These are phyloP conservation scores for Eupsittula cactorum DNA, from an alignment of 2,113 vertebrate genomes.

Conservation along the genomic window DNA sequence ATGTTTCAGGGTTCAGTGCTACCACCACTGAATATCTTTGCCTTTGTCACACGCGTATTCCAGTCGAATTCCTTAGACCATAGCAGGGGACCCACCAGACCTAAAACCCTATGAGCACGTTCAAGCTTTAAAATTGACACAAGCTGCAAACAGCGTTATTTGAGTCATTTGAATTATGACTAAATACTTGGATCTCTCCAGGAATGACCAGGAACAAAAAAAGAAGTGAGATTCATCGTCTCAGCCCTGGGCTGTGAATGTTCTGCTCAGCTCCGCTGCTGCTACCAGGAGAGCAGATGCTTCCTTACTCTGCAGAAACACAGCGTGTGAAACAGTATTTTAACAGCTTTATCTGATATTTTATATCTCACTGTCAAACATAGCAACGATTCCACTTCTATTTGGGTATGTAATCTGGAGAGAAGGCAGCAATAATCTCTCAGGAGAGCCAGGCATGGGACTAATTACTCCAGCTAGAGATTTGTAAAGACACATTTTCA, in stretches of 20 bases:
- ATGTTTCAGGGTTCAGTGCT: neutral
- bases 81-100: neutral
- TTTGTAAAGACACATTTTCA: slow-evolving; percentile 66
- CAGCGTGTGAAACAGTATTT: slow-evolving; percentile 54
- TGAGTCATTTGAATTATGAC: neutral
- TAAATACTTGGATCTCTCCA: neutral
- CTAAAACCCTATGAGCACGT: neutral
- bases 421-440: slow-evolving; percentile 69
- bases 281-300: slow-evolving; percentile 44
- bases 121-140: neutral
- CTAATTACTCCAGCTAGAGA: slow-evolving; percentile 71
- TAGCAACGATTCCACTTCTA: slow-evolving; percentile 65
- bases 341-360: slow-evolving; percentile 72
- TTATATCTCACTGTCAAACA: slow-evolving; percentile 69
- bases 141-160: neutral
- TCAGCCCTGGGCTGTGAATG: slow-evolving; percentile 49
- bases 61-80: neutral
- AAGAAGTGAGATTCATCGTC: slow-evolving; percentile 30
- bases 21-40: neutral
- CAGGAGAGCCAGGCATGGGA: slow-evolving; percentile 64
- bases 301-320: slow-evolving; percentile 38
- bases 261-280: slow-evolving; percentile 40
- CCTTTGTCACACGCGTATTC: neutral
- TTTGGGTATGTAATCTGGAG: slow-evolving; percentile 70
- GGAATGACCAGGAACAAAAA: slow-evolving; percentile 2